phyloP scores from a whole-genome alignment of 1,140 invertebrate species.

The Spodoptera frugiperda region DNA sequence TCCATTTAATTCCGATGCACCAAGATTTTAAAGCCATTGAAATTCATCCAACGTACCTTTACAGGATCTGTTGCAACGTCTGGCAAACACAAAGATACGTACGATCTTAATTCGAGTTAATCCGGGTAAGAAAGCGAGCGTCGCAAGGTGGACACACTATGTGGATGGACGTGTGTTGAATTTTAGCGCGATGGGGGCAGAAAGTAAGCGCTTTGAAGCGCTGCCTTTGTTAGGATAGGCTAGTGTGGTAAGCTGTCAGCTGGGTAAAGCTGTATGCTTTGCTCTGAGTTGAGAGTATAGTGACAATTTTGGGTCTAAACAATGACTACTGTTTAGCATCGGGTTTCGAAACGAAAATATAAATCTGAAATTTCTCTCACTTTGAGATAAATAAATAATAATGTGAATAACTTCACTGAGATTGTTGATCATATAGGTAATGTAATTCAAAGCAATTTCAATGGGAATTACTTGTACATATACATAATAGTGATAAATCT shows the following conservation, averaged over 20 bases:
- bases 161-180: constrained; percentile 70
- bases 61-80: constrained; percentile 50
- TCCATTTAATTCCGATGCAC: constrained; percentile 41
- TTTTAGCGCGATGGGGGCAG: constrained; percentile 55
- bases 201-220: constrained; percentile 50
- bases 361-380: too few species aligned
- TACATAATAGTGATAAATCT: too few species aligned
- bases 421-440: too few species aligned
- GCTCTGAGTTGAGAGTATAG: too few species aligned
- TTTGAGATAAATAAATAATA: too few species aligned
- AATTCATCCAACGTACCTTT: constrained; percentile 34
- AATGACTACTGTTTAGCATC: too few species aligned
- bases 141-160: constrained; percentile 74
- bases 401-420: too few species aligned
- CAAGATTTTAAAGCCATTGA: constrained; percentile 42
- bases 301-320: too few species aligned
- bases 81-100: constrained; percentile 69
- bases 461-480: too few species aligned
- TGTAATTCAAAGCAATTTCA: too few species aligned
- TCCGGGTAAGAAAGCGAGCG: constrained; percentile 72
- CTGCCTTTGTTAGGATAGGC: constrained; percentile 9
- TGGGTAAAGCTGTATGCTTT: neutral
- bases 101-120: constrained; percentile 79
- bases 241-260: constrained; percentile 6
- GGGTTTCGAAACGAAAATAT: too few species aligned